A percentile compares a stretch with the other conserved stretches of the same genome.
These are phyloP conservation scores for Drosophila pandora DNA, from an alignment of 1,140 invertebrate genomes.

Conservation along the genomic window DNA sequence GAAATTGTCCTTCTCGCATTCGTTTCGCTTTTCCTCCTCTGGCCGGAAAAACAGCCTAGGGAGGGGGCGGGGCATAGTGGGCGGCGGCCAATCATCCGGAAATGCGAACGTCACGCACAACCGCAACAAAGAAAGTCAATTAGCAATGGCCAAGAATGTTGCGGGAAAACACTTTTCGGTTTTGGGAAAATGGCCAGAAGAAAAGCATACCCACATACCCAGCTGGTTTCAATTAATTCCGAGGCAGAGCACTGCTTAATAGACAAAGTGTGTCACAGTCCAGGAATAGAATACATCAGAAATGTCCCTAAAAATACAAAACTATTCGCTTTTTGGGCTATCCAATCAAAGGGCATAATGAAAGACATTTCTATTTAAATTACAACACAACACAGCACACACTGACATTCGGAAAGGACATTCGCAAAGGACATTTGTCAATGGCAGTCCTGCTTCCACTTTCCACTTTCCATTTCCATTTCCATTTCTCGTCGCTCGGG, in stretches of 20 bases:
- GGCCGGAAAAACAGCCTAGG: slow-evolving; percentile 21
- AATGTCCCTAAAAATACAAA: background rate
- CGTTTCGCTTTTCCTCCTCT: slow-evolving; percentile 23
- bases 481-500: background rate
- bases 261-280: background rate
- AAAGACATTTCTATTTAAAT: slow-evolving; percentile 60
- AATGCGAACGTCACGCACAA: slow-evolving; percentile 58
- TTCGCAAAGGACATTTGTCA: slow-evolving; percentile 35
- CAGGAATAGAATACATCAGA: background rate
- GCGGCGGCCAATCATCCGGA: slow-evolving; percentile 47
- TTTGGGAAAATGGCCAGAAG: background rate
- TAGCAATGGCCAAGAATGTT: slow-evolving; percentile 37
- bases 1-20: slow-evolving; percentile 47
- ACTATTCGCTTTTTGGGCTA: background rate
- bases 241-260: background rate
- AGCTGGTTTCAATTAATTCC: background rate
- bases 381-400: slow-evolving; percentile 22
- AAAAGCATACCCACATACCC: background rate
- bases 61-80: slow-evolving; percentile 5
- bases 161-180: background rate
- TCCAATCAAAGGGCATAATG: slow-evolving; percentile 18
- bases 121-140: slow-evolving; percentile 65
- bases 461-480: background rate
- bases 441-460: slow-evolving; percentile 17
- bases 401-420: background rate